Evolutionary conservation across 2,797 vertebrate genomes (phyloP).

Genomic region (Glossophaga mutica): DNA sequence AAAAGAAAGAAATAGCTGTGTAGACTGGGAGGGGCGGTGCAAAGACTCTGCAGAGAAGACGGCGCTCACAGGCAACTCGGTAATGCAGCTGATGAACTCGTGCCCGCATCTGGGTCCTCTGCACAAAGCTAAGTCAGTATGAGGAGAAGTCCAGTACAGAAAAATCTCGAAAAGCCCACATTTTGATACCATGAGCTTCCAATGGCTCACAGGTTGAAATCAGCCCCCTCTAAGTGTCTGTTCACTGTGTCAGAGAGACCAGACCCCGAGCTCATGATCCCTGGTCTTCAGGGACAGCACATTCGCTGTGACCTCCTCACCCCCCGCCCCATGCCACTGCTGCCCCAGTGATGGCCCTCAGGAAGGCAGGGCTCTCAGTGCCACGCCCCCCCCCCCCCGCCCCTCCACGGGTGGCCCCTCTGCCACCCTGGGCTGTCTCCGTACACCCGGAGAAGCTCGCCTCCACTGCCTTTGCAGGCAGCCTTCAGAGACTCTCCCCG

Average conservation of each 20-base stretch:
- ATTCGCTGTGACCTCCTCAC: neutral
- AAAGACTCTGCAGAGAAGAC: neutral
- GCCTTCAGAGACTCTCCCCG: no score
- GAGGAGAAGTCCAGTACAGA: neutral
- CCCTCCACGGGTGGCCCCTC: neutral
- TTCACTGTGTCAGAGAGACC: neutral
- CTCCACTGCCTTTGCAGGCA: rapidly evolving
- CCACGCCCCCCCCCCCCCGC: neutral
- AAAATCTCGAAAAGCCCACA: neutral
- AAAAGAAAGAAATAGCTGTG: slow-evolving; percentile 44
- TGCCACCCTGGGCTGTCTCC: neutral
- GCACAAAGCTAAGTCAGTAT: neutral
- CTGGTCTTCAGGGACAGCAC: neutral
- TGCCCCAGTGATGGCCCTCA: neutral
- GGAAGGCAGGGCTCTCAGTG: neutral
- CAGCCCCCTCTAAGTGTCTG: neutral
- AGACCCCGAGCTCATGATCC: neutral
- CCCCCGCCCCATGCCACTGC: neutral
- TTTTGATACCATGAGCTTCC: neutral
- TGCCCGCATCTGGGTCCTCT: neutral
- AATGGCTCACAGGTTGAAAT: neutral
- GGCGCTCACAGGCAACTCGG: slow-evolving; percentile 22
- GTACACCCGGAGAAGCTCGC: neutral
- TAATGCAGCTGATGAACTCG: neutral
- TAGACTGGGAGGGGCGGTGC: neutral